Evolutionary conservation across 2,888 invertebrate species (phyloP).

Genomic region (Melanostoma scalare): DNA sequence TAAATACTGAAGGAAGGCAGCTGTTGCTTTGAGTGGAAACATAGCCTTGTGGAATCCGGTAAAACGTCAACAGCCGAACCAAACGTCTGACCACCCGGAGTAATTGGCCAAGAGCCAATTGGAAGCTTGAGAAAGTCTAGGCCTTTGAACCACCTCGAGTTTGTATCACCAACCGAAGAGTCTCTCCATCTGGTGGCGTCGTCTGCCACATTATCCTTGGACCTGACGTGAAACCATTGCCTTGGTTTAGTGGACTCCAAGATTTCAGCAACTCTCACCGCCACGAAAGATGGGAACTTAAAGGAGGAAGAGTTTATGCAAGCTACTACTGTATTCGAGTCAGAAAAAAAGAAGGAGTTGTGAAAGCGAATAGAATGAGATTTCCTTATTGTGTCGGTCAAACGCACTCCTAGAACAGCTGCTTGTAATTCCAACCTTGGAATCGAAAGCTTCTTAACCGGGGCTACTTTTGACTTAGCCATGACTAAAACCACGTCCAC

Average conservation of each 20-base stretch:
- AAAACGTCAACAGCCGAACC: too few species aligned
- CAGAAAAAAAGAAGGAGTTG: too few species aligned
- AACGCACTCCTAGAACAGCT: too few species aligned
- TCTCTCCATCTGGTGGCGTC: slow-evolving; percentile 28
- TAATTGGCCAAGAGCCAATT: background rate
- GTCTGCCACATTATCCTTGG: slow-evolving; percentile 22
- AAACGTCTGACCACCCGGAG: too few species aligned
- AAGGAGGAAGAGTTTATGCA: too few species aligned
- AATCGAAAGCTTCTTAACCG: background rate
- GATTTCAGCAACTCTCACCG: slow-evolving; percentile 13
- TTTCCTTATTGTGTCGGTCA: too few species aligned
- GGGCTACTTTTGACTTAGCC: background rate
- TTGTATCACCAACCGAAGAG: background rate
- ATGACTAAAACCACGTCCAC: background rate
- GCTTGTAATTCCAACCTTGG: background rate
- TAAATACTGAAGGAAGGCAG: too few species aligned
- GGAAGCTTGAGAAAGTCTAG: slow-evolving; percentile 2
- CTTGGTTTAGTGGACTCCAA: slow-evolving; percentile 14
- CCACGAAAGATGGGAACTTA: slow-evolving; percentile 3
- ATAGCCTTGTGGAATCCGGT: too few species aligned
- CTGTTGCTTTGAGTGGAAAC: too few species aligned
- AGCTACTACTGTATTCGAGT: too few species aligned
- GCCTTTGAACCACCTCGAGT: slow-evolving; percentile 12
- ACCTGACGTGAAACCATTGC: slow-evolving; percentile 21
- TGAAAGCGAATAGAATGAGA: too few species aligned